phyloP scores from a whole-genome alignment of 2,113 vertebrate species.

The Prionailurus viverrinus region DNA sequence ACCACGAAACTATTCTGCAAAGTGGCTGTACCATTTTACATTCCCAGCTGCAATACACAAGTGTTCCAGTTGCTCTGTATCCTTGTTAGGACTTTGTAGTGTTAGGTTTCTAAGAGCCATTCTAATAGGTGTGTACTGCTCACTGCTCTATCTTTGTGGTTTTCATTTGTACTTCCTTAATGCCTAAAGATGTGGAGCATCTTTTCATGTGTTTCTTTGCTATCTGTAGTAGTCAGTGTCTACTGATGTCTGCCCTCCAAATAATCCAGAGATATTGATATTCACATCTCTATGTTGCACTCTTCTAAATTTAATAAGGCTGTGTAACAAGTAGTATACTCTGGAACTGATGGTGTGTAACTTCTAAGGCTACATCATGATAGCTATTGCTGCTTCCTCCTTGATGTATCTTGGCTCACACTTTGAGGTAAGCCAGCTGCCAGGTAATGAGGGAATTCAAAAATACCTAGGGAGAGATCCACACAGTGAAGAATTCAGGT shows the following conservation, averaged over 20 bases:
- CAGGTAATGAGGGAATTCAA: neutral
- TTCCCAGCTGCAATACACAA: neutral
- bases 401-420: neutral
- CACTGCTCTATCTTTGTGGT: neutral
- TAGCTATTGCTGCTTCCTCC: neutral
- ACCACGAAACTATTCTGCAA: neutral
- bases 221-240: neutral
- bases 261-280: neutral
- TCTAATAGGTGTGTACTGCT: neutral
- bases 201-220: neutral
- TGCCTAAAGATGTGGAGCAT: neutral
- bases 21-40: neutral
- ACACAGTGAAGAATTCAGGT: neutral
- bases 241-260: neutral
- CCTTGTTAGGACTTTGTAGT: neutral
- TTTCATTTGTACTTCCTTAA: neutral
- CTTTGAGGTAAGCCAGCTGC: conserved; percentile 19
- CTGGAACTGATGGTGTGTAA: neutral
- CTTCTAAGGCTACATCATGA: neutral
- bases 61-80: neutral
- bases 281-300: neutral
- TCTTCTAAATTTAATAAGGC: neutral
- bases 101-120: neutral
- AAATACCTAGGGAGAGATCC: neutral
- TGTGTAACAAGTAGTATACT: neutral